Evolutionary conservation across 2,797 vertebrate genomes (phyloP).

Genomic region (Eidolon dupreanum): DNA sequence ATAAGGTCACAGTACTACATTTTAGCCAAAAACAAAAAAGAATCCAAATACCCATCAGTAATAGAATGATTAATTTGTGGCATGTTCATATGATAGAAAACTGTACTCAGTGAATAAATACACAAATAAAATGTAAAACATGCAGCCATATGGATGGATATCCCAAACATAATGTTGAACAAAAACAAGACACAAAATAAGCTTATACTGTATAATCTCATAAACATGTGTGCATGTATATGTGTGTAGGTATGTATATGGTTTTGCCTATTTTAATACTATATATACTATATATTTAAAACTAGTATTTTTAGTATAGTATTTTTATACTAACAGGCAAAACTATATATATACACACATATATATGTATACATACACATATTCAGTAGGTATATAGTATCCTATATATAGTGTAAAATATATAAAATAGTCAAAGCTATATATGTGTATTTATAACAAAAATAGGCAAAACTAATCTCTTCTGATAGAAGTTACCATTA

Average conservation of each 20-base stretch:
- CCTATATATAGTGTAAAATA: not conserved
- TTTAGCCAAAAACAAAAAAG: conserved; percentile 1
- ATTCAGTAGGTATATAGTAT: not conserved
- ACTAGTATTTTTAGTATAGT: not conserved
- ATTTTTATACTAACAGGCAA: not conserved
- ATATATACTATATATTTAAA: not conserved
- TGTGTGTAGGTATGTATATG: not conserved
- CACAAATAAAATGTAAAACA: not conserved
- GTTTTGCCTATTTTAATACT: not conserved
- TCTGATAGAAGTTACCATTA: not conserved
- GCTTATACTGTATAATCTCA: not conserved
- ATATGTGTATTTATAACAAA: not conserved
- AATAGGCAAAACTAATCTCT: not conserved
- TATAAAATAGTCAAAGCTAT: not conserved
- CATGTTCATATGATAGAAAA: not conserved
- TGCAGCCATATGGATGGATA: not conserved
- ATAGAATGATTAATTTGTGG: not conserved
- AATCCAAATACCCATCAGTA: not conserved
- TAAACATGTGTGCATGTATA: not conserved
- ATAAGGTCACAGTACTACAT: not conserved
- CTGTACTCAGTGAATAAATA: not conserved
- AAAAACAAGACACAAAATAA: not conserved
- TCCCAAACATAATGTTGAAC: not conserved
- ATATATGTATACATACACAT: not conserved
- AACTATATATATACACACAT: not conserved